Conservation (phyloP, 2,888 invertebrate genomes). For the Hybos culiciformis region DNA sequence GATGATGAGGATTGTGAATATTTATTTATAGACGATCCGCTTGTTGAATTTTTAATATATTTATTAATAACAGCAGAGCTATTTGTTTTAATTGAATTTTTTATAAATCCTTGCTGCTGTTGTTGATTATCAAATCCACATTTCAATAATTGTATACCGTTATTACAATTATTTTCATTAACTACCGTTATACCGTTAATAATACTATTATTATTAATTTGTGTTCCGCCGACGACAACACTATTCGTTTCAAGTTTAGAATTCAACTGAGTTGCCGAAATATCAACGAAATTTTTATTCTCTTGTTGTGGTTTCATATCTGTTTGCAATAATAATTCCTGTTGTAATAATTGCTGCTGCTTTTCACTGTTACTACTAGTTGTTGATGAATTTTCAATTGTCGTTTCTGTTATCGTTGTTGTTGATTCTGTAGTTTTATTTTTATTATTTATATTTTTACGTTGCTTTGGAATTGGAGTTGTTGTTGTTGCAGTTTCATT, state of each 20-base stretch:
- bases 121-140: background rate
- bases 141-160: background rate
- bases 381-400: background rate
- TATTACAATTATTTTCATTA: background rate
- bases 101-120: background rate
- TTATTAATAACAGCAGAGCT: background rate
- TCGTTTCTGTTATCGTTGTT: background rate
- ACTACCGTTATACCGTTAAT: background rate
- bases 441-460: background rate
- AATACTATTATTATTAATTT: background rate
- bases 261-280: conserved; percentile 24
- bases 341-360: background rate
- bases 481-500: background rate
- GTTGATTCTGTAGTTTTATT: background rate
- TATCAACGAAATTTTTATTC: background rate
- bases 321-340: background rate
- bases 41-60: background rate
- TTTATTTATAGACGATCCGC: background rate
- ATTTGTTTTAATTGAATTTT: background rate
- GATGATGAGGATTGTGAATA: background rate
- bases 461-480: conserved; percentile 2
- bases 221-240: background rate
- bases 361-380: background rate
- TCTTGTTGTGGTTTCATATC: background rate
- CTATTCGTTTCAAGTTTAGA: conserved; percentile 27